Base-by-base conservation (phyloP, 2,888 invertebrate species). In the Spilosoma lubricipeda region DNA sequence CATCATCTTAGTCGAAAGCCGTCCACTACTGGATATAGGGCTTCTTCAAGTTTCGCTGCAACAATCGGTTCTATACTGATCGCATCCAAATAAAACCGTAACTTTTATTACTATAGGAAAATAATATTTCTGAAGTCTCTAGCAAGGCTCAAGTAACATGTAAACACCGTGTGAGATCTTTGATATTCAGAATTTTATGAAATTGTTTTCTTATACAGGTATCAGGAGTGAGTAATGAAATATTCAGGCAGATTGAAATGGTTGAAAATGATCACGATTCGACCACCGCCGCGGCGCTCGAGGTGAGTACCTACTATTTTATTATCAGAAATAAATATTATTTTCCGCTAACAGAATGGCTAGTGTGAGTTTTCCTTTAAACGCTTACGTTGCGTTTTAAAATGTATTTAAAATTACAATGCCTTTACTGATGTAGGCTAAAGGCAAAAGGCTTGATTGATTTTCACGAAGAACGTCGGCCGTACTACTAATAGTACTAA, bases 231-330 rank as follows among this genome's bases (percentile, higher is more conserved):
- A 98, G 98, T 94, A 98, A 98, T 92, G 99, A 99, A 96, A 99
- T 99, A 95, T 99, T 99, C 97, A 98, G 98, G 90, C 99, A 99
- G 97, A 98, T 99, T 97, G 99, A 99, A 96, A 98, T 98, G 91
- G 98, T 99, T 87, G 99, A 99, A 96, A 99, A 99, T 95, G 99
- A 99, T 95, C 98, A 98, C 95, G 98, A 99, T 94, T 98, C 98
- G 85, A 98, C 98, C 88, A 98, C 98, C 84, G 98, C 99, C 82
- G 98, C 98, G 87, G 98, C 98, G 84, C 96, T 99, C 95, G 98
- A 98, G 96, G 97, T 97, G 90, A 94, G 88, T 85, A 33, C n/a
- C n/a, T n/a, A n/a, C 66, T 45, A 11, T 39, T 66, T 73, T 52
- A 15, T 27, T 59, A 7, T 20, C 48, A 11, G 18, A 15, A n/a